phyloP scores from a whole-genome alignment of 2,797 vertebrate species.

The Geotrypetes seraphini region DNA sequence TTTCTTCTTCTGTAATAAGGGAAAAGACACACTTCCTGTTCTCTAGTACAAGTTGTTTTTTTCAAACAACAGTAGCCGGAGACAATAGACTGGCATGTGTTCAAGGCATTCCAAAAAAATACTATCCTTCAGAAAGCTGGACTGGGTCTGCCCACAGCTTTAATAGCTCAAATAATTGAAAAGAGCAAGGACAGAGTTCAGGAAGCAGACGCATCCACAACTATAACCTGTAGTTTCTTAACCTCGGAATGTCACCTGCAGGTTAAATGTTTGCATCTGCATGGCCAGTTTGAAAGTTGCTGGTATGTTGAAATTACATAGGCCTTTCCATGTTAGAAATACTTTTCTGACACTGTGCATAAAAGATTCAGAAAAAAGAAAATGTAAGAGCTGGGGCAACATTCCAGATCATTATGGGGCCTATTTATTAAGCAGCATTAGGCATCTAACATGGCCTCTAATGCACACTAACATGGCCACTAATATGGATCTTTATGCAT shows the following conservation, averaged over 20 bases:
- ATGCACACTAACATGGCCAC: too few relatives aligned
- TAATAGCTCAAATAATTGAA: constrained; percentile 29
- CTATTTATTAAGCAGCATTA: too few relatives aligned
- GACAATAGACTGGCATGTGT: constrained; percentile 56
- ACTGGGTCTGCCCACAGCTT: constrained; percentile 40
- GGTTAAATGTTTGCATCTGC: constrained; percentile 5
- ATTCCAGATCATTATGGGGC: background rate
- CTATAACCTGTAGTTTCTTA: constrained; percentile 27
- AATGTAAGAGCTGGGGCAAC: background rate
- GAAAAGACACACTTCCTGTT: constrained; percentile 57
- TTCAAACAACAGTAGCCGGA: constrained; percentile 53
- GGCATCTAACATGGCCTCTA: too few relatives aligned
- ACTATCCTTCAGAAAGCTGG: constrained; percentile 19
- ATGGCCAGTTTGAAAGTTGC: constrained; percentile 8
- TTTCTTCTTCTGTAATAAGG: constrained; percentile 41
- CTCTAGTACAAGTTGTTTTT: constrained; percentile 64
- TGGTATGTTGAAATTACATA: constrained; percentile 7
- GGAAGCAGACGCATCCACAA: constrained; percentile 30
- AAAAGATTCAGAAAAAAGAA: background rate
- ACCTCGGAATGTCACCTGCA: constrained; percentile 17
- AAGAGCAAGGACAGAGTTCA: constrained; percentile 25
- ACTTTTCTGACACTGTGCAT: background rate
- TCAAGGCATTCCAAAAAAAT: constrained; percentile 34
- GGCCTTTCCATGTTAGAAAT: constrained; percentile 1
- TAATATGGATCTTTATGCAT: too few relatives aligned